These are phyloP conservation scores for Mionectes olivaceus DNA, from an alignment of 2,797 vertebrate genomes.

Conservation along the genomic window DNA sequence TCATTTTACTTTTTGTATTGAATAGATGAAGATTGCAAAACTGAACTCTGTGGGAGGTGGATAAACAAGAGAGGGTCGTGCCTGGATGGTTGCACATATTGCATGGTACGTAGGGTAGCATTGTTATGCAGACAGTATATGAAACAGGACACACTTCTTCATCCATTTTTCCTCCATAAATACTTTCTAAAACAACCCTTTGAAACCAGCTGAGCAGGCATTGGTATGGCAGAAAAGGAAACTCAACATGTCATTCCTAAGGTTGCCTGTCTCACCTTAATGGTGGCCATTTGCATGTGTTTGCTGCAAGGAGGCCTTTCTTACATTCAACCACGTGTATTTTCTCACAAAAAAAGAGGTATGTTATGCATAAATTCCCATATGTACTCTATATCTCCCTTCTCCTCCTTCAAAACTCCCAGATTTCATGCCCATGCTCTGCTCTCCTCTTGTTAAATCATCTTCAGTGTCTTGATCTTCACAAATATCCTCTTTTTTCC, in stretches of 20 bases:
- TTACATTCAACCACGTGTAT: neutral
- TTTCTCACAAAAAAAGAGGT: neutral
- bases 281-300: neutral
- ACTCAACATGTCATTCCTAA: neutral
- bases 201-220: neutral
- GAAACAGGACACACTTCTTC: neutral
- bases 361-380: neutral
- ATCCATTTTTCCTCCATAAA: neutral
- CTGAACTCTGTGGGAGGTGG: neutral
- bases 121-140: neutral
- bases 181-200: neutral
- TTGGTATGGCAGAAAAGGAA: neutral
- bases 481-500: neutral
- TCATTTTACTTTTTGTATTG: neutral
- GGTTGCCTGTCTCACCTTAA: neutral
- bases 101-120: neutral
- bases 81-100: neutral
- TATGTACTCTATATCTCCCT: neutral
- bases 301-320: neutral
- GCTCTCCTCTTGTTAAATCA: neutral
- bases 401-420: neutral
- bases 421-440: neutral
- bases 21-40: neutral
- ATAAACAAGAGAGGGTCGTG: neutral
- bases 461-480: neutral